Percentiles rank a stretch among this genome's conserved stretches.
phyloP scores from a whole-genome alignment of 2,797 vertebrate genomes.

The Mormyrops attenuatus region DNA sequence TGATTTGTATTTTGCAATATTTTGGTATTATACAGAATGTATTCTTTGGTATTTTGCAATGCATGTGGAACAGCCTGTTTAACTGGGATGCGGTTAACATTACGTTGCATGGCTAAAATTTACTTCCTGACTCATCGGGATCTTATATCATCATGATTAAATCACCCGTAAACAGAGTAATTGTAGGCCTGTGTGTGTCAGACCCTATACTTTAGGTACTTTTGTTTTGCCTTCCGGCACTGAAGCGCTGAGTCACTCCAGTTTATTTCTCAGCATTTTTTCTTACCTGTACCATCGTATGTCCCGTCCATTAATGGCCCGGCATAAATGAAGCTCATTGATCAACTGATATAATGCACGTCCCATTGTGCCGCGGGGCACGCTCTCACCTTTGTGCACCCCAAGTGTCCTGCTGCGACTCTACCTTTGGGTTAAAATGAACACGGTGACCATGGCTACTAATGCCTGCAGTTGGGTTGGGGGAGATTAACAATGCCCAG shows the following conservation, averaged over 20 bases:
- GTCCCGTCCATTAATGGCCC: not conserved
- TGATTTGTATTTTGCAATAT: not conserved
- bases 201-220: not conserved
- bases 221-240: not conserved
- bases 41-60: not conserved
- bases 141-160: not conserved
- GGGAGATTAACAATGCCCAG: constrained; percentile 10
- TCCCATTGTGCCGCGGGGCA: not conserved
- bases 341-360: not conserved
- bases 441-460: constrained; percentile 13
- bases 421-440: not conserved
- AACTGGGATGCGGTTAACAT: not conserved
- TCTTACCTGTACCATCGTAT: not conserved
- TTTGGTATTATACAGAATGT: not conserved
- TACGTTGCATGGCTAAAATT: not conserved
- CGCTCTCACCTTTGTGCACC: not conserved
- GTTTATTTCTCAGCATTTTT: not conserved
- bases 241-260: not conserved
- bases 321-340: not conserved
- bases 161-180: not conserved
- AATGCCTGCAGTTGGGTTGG: constrained; percentile 7
- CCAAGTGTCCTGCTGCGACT: not conserved
- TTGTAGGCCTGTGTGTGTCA: not conserved
- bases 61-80: not conserved
- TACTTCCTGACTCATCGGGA: not conserved